These are phyloP conservation scores for Sanderia malayensis DNA, from an alignment of 30 jellyfish, hydroid and myxozoan species.

Conservation along the genomic window DNA sequence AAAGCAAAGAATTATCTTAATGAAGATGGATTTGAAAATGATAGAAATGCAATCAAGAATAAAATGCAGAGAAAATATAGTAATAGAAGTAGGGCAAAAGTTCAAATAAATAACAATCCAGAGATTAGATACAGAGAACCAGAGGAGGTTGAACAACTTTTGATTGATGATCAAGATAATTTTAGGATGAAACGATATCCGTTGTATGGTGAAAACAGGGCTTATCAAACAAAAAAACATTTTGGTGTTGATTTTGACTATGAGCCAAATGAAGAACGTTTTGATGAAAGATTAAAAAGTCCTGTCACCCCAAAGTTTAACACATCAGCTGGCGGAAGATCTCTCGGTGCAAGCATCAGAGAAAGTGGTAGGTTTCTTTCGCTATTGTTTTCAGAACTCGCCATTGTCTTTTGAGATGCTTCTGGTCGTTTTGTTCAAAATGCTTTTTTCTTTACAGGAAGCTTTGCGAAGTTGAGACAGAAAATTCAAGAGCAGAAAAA, in stretches of 20 bases:
- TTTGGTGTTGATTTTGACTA: slow-evolving; percentile 33
- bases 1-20: slow-evolving; percentile 13
- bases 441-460: too few species aligned
- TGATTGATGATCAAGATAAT: neutral
- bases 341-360: slow-evolving; percentile 25
- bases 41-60: neutral
- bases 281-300: slow-evolving; percentile 19
- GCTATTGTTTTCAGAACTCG: too few species aligned
- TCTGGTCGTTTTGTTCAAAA: too few species aligned
- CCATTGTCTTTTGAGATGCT: too few species aligned
- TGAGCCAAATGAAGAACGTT: slow-evolving; percentile 24
- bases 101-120: slow-evolving; percentile 22
- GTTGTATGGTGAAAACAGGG: slow-evolving; percentile 3
- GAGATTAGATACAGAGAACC: slow-evolving; percentile 17
- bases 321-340: slow-evolving; percentile 32
- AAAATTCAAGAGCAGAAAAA: slow-evolving; percentile 66
- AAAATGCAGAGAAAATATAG: slow-evolving; percentile 28
- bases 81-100: slow-evolving; percentile 9
- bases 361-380: slow-evolving; percentile 44
- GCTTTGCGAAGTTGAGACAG: slow-evolving; percentile 49
- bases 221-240: neutral
- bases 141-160: slow-evolving; percentile 9
- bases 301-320: slow-evolving; percentile 38
- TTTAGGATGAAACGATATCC: slow-evolving; percentile 5
- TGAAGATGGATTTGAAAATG: slow-evolving; percentile 4